Conservation (phyloP, 2,888 invertebrate species). For the Limenitis arthemis region DNA sequence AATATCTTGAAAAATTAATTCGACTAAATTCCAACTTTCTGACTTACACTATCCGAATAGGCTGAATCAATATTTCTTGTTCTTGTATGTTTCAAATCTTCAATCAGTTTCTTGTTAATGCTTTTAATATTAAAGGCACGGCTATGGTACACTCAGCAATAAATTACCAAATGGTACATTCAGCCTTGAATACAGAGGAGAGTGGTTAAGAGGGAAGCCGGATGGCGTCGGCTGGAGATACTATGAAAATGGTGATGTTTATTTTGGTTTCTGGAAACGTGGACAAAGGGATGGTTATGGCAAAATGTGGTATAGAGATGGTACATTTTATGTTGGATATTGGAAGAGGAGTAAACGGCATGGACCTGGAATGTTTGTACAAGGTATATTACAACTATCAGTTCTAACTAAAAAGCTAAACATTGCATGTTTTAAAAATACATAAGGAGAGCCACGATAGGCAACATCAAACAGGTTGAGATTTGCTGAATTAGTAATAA, state of each 20-base stretch:
- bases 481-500: no score
- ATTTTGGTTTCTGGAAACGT: constrained; percentile 70
- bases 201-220: constrained; percentile 71
- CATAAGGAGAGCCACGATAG: no score
- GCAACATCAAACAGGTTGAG: no score
- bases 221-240: constrained; percentile 72
- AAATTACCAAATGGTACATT: constrained; percentile 52
- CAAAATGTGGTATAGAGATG: constrained; percentile 73
- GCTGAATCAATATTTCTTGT: no score
- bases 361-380: constrained; percentile 69
- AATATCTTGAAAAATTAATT: no score
- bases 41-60: no score
- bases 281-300: constrained; percentile 72
- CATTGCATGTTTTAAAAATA: no score
- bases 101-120: not conserved
- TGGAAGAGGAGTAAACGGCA: constrained; percentile 64
- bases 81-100: not conserved
- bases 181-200: constrained; percentile 68
- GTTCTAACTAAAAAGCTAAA: no score
- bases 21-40: no score
- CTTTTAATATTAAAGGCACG: constrained; percentile 49
- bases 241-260: constrained; percentile 71
- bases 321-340: constrained; percentile 74
- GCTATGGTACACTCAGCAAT: constrained; percentile 69
- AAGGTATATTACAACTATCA: constrained; percentile 46